These are phyloP conservation scores for Chelonus formosanus DNA, from an alignment of 2,888 invertebrate genomes.

Conservation along the genomic window DNA sequence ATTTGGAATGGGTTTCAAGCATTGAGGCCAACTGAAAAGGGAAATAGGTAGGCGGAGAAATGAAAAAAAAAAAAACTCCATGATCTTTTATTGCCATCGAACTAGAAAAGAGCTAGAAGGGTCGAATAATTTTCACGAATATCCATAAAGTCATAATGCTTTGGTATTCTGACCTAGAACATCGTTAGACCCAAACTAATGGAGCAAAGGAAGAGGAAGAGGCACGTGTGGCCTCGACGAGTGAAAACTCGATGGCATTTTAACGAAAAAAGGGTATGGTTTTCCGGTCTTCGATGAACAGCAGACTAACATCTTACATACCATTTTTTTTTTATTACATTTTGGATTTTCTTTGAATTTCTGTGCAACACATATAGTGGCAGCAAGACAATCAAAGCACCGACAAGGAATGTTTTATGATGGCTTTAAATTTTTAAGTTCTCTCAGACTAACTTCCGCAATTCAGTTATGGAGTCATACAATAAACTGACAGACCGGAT, in stretches of 20 bases:
- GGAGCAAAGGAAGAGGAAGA: background rate
- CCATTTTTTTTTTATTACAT: background rate
- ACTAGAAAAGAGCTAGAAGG: constrained; percentile 36
- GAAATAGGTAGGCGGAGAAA: constrained; percentile 31
- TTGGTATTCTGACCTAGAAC: constrained; percentile 34
- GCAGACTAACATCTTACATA: constrained; percentile 1
- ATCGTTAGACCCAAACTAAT: background rate
- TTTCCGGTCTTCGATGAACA: constrained; percentile 38
- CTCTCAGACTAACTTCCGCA: constrained; percentile 24
- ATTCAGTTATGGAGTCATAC: constrained; percentile 12
- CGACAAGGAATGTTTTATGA: constrained; percentile 16
- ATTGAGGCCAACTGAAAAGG: constrained; percentile 28
- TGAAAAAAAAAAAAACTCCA: constrained; percentile 35
- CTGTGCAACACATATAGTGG: background rate
- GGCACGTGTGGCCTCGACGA: constrained; percentile 20
- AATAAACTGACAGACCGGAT: constrained; percentile 10
- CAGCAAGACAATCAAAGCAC: background rate
- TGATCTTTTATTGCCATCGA: constrained; percentile 46
- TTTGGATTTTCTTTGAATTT: constrained; percentile 4
- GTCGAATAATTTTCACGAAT: constrained; percentile 49
- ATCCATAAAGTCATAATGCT: constrained; percentile 52
- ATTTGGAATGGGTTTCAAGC: constrained; percentile 23
- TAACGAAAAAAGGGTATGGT: constrained; percentile 35
- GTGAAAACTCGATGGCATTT: constrained; percentile 26
- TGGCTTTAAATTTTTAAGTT: background rate